Evolutionary conservation across 1,140 invertebrate species (phyloP).

Genomic region (Heliconius congener): DNA sequence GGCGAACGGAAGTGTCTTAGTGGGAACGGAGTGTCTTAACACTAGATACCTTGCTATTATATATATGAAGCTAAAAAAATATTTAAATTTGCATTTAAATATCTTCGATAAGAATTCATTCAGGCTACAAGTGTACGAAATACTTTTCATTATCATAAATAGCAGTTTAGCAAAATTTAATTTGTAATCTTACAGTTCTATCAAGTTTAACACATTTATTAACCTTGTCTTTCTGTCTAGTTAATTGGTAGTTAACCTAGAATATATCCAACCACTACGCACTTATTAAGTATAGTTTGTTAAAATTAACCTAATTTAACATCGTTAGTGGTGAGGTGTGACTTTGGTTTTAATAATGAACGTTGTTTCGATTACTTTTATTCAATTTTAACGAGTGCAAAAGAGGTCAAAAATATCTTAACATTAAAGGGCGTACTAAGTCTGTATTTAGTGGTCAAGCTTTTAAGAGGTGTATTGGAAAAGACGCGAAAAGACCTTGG

Average conservation of each 20-base stretch:
- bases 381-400: neutral
- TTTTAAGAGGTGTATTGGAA: neutral
- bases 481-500: neutral
- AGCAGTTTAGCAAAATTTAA: neutral
- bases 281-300: conserved; percentile 3
- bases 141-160: neutral
- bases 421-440: neutral
- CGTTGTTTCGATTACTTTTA: neutral
- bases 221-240: neutral
- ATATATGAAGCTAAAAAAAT: neutral
- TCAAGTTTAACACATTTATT: neutral
- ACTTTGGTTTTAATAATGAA: conserved; percentile 1
- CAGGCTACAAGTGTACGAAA: neutral
- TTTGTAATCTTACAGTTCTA: neutral
- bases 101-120: too few species aligned
- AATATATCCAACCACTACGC: neutral
- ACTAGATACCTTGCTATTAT: neutral
- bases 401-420: neutral
- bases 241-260: conserved; percentile 10
- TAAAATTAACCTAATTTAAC: conserved; percentile 11
- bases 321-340: conserved; percentile 1
- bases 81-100: too few species aligned
- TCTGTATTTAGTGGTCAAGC: neutral
- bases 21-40: neutral
- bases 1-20: too few species aligned